Percentiles rank a stretch among this genome's conserved stretches.
Conservation (phyloP, 1,140 invertebrate species). For the Anastrepha ludens region DNA sequence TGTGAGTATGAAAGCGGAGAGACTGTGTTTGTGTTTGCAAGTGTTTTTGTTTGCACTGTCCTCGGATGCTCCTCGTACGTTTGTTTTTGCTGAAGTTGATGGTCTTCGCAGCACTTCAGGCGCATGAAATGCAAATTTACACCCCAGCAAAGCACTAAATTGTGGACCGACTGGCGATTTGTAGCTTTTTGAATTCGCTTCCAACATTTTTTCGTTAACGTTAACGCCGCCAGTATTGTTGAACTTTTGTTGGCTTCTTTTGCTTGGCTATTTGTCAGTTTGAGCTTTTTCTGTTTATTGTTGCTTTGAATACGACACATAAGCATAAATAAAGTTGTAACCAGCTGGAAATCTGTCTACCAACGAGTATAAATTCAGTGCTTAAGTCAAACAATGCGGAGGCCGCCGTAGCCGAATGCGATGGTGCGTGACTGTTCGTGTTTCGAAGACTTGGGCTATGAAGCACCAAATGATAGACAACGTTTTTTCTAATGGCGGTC, state of each 20-base stretch:
- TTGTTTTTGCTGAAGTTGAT: conserved; percentile 28
- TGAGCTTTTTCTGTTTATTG: not conserved
- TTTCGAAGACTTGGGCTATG: no score
- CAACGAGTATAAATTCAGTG: no score
- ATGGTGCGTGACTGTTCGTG: no score
- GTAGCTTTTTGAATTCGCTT: not conserved
- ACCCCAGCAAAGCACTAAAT: not conserved
- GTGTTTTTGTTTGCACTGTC: conserved; percentile 26
- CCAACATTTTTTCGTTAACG: not conserved
- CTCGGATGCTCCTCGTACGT: not conserved
- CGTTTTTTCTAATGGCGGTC: no score
- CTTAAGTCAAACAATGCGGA: no score
- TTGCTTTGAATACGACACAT: not conserved
- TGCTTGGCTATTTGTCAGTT: not conserved
- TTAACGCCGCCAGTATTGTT: not conserved
- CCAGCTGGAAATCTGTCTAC: no score
- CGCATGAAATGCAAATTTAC: conserved; percentile 44
- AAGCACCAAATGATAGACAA: no score
- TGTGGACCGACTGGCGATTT: conserved; percentile 8
- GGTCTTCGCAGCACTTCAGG: conserved; percentile 18
- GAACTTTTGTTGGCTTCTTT: not conserved
- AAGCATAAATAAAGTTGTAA: no score
- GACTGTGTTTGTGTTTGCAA: not conserved
- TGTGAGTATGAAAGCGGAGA: not conserved
- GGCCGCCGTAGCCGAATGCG: no score